These are phyloP conservation scores for Urocolius indicus DNA, from an alignment of 2,113 vertebrate species.

Conservation along the genomic window DNA sequence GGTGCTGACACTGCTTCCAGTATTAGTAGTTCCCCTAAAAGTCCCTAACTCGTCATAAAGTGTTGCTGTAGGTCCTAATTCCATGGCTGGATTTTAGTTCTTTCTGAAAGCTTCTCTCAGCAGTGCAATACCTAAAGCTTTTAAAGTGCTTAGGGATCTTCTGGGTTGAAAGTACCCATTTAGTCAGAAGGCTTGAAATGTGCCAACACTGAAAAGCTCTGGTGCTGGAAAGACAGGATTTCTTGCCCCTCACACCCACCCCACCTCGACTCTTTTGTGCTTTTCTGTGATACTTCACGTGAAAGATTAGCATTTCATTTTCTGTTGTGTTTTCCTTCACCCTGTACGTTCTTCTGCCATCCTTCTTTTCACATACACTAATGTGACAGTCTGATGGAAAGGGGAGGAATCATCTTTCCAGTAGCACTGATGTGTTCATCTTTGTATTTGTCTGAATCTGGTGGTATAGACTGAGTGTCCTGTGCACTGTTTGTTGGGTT, in stretches of 20 bases:
- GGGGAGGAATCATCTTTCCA: background rate
- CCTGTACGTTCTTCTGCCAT: background rate
- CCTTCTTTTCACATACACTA: background rate
- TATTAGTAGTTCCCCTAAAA: background rate
- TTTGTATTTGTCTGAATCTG: background rate
- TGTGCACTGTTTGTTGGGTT: background rate
- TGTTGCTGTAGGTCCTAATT: background rate
- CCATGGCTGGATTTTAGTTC: background rate
- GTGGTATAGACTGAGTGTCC: rapidly evolving
- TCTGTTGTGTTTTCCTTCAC: background rate
- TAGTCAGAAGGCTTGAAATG: background rate
- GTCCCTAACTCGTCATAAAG: background rate
- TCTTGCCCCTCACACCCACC: background rate
- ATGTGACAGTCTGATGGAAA: background rate
- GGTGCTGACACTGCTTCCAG: rapidly evolving
- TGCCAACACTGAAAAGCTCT: background rate
- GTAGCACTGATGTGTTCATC: background rate
- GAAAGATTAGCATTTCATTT: background rate
- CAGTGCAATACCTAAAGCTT: background rate
- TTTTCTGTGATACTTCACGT: background rate
- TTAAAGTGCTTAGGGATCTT: background rate
- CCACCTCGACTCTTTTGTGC: background rate
- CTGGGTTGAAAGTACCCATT: background rate
- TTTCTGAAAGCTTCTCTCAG: background rate
- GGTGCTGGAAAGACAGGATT: background rate